A percentile compares a stretch with the other conserved stretches of the same genome.
Conservation (phyloP, 2,113 vertebrate genomes). For the Machaerirhynchus nigripectus region DNA sequence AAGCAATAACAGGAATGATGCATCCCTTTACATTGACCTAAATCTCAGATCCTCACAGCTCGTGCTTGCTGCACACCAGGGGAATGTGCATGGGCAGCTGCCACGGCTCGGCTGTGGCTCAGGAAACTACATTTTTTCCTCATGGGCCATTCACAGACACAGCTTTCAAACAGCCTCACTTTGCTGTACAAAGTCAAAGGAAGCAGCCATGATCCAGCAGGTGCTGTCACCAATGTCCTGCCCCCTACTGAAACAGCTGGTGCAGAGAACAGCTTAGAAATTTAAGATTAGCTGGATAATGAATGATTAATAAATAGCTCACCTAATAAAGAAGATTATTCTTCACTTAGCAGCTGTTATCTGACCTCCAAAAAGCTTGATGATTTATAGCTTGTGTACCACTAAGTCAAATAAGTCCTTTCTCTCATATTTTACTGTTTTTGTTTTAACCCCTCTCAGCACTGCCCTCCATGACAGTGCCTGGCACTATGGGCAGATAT, state of each 20-base stretch:
- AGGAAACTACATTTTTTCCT: background rate
- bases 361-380: background rate
- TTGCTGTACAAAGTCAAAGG: background rate
- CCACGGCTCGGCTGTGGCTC: background rate
- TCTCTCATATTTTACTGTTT: background rate
- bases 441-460: background rate
- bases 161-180: background rate
- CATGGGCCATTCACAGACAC: background rate
- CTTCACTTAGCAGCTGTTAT: background rate
- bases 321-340: background rate
- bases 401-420: background rate
- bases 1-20: background rate
- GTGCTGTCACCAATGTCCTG: background rate
- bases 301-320: background rate
- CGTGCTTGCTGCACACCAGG: background rate
- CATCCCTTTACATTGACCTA: background rate
- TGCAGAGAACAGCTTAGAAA: background rate
- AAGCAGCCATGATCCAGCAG: background rate
- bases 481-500: background rate
- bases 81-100: background rate
- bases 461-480: accelerated
- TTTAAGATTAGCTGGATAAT: background rate
- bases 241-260: background rate
- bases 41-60: background rate
- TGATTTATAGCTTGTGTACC: background rate